A percentile compares a stretch with the other conserved stretches of the same genome.
These are phyloP conservation scores for Capitulum mitella DNA, from an alignment of 2,888 invertebrate species.

Conservation along the genomic window DNA sequence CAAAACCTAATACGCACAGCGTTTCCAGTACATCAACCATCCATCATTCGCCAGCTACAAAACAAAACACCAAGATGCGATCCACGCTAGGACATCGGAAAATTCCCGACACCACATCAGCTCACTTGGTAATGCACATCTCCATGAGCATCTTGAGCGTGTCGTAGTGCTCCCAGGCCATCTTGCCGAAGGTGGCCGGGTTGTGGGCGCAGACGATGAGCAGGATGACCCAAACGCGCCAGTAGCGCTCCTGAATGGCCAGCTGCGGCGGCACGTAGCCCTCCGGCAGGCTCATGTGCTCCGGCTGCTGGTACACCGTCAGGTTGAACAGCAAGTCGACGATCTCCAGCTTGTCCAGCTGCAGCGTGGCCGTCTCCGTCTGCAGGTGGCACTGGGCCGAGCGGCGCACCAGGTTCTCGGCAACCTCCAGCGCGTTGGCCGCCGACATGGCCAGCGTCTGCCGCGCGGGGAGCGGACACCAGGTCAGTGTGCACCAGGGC, in stretches of 20 bases:
- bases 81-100: too few species aligned
- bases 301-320: slow-evolving; percentile 84
- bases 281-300: slow-evolving; percentile 76
- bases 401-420: slow-evolving; percentile 55
- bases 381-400: slow-evolving; percentile 31
- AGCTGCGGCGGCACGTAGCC: slow-evolving; percentile 80
- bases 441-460: slow-evolving; percentile 16
- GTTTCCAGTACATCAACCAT: too few species aligned
- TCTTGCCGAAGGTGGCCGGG: slow-evolving; percentile 73
- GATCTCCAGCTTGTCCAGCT: slow-evolving; percentile 54
- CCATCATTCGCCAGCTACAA: too few species aligned
- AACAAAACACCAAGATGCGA: too few species aligned
- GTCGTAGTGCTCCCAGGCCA: slow-evolving; percentile 84
- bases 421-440: slow-evolving; percentile 38
- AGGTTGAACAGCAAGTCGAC: slow-evolving; percentile 84
- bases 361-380: slow-evolving; percentile 38
- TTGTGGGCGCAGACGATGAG: slow-evolving; percentile 87
- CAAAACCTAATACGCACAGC: too few species aligned
- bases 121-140: slow-evolving; percentile 88
- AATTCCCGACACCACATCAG: slow-evolving; percentile 36
- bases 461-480: neutral
- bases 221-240: slow-evolving; percentile 88
- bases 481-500: neutral
- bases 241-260: slow-evolving; percentile 85
- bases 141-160: slow-evolving; percentile 85